Percentiles rank a stretch among this genome's conserved stretches.
These are phyloP conservation scores for Gadus chalcogrammus DNA, from an alignment of 2,113 vertebrate genomes.

Conservation along the genomic window DNA sequence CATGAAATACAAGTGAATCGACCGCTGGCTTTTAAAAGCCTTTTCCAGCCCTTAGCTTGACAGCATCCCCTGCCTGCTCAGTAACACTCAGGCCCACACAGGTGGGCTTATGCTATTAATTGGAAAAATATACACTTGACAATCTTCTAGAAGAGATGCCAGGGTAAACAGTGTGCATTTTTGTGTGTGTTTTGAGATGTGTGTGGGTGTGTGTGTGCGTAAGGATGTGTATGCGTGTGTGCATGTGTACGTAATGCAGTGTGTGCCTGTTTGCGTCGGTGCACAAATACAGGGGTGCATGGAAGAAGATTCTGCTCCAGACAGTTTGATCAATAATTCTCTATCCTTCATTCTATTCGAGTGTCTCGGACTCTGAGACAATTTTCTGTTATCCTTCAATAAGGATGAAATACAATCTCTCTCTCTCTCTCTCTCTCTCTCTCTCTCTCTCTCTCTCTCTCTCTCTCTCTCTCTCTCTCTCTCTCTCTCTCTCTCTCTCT, in stretches of 20 bases:
- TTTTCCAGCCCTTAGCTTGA: too few relatives aligned
- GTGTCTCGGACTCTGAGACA: conserved; percentile 24
- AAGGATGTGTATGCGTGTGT: too few relatives aligned
- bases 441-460: too few relatives aligned
- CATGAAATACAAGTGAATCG: conserved; percentile 37
- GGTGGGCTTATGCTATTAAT: background rate
- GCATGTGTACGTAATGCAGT: background rate
- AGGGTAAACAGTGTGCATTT: background rate
- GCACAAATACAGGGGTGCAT: conserved; percentile 19
- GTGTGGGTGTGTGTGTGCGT: too few relatives aligned
- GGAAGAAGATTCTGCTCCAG: too few relatives aligned
- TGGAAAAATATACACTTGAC: too few relatives aligned
- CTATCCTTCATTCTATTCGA: conserved; percentile 54
- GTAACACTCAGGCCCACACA: conserved; percentile 18
- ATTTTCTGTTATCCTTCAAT: conserved; percentile 44
- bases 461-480: too few relatives aligned
- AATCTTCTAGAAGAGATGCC: conserved; percentile 24
- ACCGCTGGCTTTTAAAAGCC: conserved; percentile 19
- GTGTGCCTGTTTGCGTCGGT: background rate
- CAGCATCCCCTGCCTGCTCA: conserved; percentile 1
- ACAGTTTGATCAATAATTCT: conserved; percentile 56
- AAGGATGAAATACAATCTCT: conserved; percentile 28
- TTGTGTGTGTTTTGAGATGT: background rate
- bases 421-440: background rate
- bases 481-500: too few relatives aligned